Evolutionary conservation across 2,888 invertebrate species (phyloP), one percentile per base, ranked within the genome.

Genomic region (Tetragnatha montana): DNA sequence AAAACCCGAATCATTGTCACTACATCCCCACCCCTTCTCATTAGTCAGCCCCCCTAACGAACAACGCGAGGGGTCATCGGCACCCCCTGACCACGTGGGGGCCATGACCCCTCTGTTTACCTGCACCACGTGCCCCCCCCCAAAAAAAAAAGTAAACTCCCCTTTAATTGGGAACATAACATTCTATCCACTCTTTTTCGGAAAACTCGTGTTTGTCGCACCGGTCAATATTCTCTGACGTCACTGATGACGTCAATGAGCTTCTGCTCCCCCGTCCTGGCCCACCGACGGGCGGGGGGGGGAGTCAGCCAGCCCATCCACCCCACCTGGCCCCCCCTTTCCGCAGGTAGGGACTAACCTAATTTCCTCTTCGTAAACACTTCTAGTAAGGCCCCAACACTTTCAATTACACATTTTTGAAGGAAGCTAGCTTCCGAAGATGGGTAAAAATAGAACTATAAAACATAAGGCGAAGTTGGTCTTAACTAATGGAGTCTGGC

Each of bases 211-310:
- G 70, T 76, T 76, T 87, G 81, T 76, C 76, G 81, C 82, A 82
- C 78, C 82, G 88, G 88, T 88, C 88, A 88, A 88, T 88, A 88
- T 88, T 82, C 81, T 10, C 82, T 88, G 88, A 88, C 88, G 88
- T 88, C 88, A 88, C 78, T 35, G 14, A 21, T 88, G 88, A 88
- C 88, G 88, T 88, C 88, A 88, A 88, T 88, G 88, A 76, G 81
- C 51, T 86, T 60, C 73, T 79, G 70, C 60, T 69, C 78, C 82
- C 87, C 75, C 76, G 51, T 71, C 35, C 49, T 75, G 81, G 75
- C 35, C 81, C 71, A 51, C 81, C 78, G 82, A 22, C 78, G 69
- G 22, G 19, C 22, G 51, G 51, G 22, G 73, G 74, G 71, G 81
- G 81, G 87, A 74, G 74, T 80, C 47, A 80, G 68, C 60, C 76